A percentile compares a stretch with the other conserved stretches of the same genome.
Conservation (phyloP, 2,113 vertebrate genomes). For the Cavia porcellus region DNA sequence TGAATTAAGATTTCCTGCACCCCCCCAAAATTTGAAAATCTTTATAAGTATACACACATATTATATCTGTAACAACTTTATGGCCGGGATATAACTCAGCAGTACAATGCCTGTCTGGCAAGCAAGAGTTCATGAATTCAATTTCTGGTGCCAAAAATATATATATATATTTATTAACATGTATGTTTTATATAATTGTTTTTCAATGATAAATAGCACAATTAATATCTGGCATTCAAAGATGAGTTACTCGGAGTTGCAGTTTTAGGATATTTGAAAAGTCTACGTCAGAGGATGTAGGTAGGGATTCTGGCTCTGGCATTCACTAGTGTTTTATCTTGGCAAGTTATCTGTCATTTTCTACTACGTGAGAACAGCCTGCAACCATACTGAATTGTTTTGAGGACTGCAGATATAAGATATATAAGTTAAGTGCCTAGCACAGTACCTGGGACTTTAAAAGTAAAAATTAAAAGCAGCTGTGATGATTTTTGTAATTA, state of each 20-base stretch:
- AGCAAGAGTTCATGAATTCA: too few species aligned
- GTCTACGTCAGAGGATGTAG: not conserved
- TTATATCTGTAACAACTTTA: not conserved
- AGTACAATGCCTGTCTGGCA: too few species aligned
- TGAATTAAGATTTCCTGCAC: not conserved
- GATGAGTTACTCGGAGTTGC: not conserved
- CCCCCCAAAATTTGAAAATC: not conserved
- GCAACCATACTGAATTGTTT: not conserved
- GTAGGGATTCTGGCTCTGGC: too few species aligned
- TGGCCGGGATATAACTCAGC: too few species aligned
- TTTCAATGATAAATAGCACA: not conserved
- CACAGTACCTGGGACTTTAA: not conserved
- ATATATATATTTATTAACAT: not conserved
- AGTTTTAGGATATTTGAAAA: not conserved
- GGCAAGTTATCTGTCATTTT: not conserved
- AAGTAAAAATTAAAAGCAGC: not conserved
- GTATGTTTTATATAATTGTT: not conserved
- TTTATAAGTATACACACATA: not conserved
- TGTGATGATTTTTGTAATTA: not conserved
- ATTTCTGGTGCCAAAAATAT: not conserved
- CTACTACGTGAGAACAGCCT: not conserved
- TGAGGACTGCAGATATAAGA: not conserved
- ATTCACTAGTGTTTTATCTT: not conserved
- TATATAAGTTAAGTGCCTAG: not conserved
- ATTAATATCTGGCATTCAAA: not conserved